Percentiles rank a stretch among this genome's conserved stretches.
Evolutionary conservation across 2,797 vertebrate genomes (phyloP).

Genomic region (Urocyon cinereoargenteus): DNA sequence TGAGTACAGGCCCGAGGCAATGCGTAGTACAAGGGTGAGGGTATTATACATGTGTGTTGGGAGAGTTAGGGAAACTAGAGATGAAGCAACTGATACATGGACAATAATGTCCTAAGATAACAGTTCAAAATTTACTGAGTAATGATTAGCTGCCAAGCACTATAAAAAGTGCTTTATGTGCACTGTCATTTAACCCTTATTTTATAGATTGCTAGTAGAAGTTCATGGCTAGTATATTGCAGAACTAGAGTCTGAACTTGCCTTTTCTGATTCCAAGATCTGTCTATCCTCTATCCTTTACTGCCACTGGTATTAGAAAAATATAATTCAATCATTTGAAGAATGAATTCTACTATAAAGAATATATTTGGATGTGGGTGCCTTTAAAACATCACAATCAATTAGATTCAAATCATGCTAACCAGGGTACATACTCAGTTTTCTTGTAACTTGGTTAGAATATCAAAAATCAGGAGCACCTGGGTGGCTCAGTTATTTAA

Average conservation of each 20-base stretch:
- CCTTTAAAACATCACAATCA: background rate
- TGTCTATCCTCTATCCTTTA: background rate
- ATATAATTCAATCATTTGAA: background rate
- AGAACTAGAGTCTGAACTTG: background rate
- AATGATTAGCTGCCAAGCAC: background rate
- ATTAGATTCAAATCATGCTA: background rate
- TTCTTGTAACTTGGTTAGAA: background rate
- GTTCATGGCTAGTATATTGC: background rate
- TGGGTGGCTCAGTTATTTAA: no score
- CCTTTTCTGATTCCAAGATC: background rate
- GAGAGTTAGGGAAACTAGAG: background rate
- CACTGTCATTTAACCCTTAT: background rate
- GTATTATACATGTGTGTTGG: background rate
- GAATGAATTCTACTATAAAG: background rate
- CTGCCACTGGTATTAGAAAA: background rate
- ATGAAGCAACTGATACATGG: background rate
- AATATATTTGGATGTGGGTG: background rate
- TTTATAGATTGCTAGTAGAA: background rate
- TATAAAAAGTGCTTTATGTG: background rate
- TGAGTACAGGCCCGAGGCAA: background rate
- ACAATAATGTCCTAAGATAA: background rate
- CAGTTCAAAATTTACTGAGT: background rate
- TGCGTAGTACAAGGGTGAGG: background rate
- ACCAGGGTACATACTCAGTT: background rate
- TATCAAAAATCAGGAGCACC: background rate